Evolutionary conservation across 2,113 vertebrate species (phyloP).

Genomic region (Macroglossus sobrinus): DNA sequence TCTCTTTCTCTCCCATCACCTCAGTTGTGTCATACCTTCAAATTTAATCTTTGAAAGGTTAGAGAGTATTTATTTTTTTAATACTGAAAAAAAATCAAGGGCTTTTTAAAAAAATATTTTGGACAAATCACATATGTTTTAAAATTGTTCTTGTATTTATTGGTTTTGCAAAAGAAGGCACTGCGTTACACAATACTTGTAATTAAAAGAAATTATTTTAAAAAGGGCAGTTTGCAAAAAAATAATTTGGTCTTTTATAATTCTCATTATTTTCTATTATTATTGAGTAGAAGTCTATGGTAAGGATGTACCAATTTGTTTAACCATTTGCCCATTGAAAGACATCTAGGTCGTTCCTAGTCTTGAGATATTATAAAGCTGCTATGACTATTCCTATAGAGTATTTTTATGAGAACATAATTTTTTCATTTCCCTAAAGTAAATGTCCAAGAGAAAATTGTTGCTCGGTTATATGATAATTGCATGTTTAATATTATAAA

Average conservation of each 20-base stretch:
- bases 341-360: neutral
- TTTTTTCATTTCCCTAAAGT: neutral
- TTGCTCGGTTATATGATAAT: neutral
- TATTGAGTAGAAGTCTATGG: neutral
- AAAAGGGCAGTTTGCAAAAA: constrained; percentile 77
- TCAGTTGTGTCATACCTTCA: constrained; percentile 52
- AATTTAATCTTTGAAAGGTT: constrained; percentile 60
- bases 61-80: constrained; percentile 42
- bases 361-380: neutral
- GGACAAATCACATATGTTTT: constrained; percentile 74
- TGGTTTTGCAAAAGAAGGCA: constrained; percentile 77
- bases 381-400: neutral
- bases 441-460: neutral
- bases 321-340: neutral
- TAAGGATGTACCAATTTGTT: neutral
- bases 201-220: constrained; percentile 81
- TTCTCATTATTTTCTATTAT: constrained; percentile 73
- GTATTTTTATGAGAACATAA: neutral
- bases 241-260: constrained; percentile 82
- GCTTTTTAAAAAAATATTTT: constrained; percentile 60
- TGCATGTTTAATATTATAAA: neutral
- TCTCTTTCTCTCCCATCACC: neutral
- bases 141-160: constrained; percentile 80
- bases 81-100: constrained; percentile 32
- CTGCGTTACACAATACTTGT: constrained; percentile 80